Base-by-base conservation (phyloP, 2,113 vertebrate genomes). In the Alaudala cheleensis region DNA sequence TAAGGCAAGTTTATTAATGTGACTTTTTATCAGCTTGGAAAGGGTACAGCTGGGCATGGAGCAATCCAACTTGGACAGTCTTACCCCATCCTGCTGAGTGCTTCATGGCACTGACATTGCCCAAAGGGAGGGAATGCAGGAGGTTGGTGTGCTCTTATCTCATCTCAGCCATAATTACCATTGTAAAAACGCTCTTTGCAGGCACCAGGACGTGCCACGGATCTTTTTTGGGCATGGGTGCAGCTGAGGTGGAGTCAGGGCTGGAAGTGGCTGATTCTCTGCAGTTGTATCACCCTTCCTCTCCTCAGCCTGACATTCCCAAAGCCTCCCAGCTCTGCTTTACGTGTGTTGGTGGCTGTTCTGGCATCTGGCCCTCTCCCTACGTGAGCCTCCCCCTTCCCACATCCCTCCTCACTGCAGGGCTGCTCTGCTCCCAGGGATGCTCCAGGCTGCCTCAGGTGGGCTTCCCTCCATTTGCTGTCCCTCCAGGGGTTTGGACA, bases 21-120 rank as follows among this genome's bases (percentile, higher is more conserved):
- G 91, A 71, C 81, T 96, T 87, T 94, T 92, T 71, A 85, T 96
- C 89, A 26, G 61, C 78, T 85, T 81, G 93, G 93, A 93, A 67
- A 5, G 1, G 6, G 23, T 23, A 6, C 92, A 92, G 2, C 69
- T 49, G 21, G 0, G 26, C 22, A 25, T 28, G 88, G 8, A 84
- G 91, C 86, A 69, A 11, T 37, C 25, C 15, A 6, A 5, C 61
- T 69, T 49, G 86, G 86, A 26, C 20, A 4, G n/a, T 4, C 73
- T n/a, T 21, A 25, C 61, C 65, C 81, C 65, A 4, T 56, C 73
- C 34, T 47, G 51, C 81, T 13, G 61, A 64, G 83, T 14, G 80
- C 22, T 60, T 71, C 2, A 24, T 85, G 14, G 71, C 8, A 21
- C 49, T 14, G 70, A 8, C 11, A 10, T 34, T n/a, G 84, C 93